A percentile compares a stretch with the other conserved stretches of the same genome.
phyloP scores from a whole-genome alignment of 2,888 invertebrate species.

The Heliconius hortense region DNA sequence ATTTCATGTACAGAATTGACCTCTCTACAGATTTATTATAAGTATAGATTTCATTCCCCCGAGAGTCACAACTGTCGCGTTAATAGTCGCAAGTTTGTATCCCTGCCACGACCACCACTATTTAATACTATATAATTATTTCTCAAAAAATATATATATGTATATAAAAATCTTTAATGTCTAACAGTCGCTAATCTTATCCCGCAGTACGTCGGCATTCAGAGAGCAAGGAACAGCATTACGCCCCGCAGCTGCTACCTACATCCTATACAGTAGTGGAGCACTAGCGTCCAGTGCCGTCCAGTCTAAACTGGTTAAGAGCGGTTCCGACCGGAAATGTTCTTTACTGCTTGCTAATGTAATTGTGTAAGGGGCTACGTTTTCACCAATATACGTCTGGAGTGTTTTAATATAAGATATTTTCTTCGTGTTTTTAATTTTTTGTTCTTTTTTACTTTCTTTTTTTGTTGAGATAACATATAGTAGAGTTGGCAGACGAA shows the following conservation, averaged over 20 bases:
- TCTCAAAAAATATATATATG: neutral
- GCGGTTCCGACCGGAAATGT: conserved; percentile 63
- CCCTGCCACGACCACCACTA: neutral
- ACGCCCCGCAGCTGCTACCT: conserved; percentile 44
- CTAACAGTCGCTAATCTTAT: conserved; percentile 35
- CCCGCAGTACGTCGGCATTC: conserved; percentile 43
- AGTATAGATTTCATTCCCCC: too few species aligned
- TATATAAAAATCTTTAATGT: neutral
- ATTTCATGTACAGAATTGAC: too few species aligned
- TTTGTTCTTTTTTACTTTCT: neutral
- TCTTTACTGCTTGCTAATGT: conserved; percentile 72
- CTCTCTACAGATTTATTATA: too few species aligned
- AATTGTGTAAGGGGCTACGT: conserved; percentile 61
- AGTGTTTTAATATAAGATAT: conserved; percentile 21
- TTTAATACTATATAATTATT: too few species aligned
- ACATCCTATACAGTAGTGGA: conserved; percentile 37
- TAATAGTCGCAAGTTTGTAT: too few species aligned
- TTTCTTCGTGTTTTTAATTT: neutral
- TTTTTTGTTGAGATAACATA: neutral
- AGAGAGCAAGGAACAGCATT: conserved; percentile 48
- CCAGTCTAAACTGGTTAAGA: conserved; percentile 66
- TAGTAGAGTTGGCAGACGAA: too few species aligned
- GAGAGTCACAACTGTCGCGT: too few species aligned
- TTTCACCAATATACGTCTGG: conserved; percentile 22
- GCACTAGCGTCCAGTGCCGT: conserved; percentile 38